Evolutionary conservation across 2,113 vertebrate genomes (phyloP).

Genomic region (Mirounga angustirostris): DNA sequence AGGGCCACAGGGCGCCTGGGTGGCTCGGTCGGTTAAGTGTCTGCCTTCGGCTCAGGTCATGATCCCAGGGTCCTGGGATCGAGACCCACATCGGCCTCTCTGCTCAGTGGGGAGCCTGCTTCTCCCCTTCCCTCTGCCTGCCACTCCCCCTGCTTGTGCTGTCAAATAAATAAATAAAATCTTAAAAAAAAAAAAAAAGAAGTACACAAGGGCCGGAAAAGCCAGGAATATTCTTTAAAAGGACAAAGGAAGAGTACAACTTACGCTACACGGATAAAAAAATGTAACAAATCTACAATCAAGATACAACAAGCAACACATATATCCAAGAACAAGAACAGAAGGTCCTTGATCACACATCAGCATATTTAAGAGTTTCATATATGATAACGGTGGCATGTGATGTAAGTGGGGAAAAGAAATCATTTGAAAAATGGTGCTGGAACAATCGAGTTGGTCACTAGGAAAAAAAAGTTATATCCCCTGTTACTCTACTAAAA

Average conservation of each 20-base stretch:
- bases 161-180: too few species aligned
- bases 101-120: too few species aligned
- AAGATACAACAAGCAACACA: neutral
- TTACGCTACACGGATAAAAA: neutral
- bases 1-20: neutral
- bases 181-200: too few species aligned
- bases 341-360: neutral
- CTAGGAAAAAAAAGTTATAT: constrained; percentile 39
- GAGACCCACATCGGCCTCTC: too few species aligned
- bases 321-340: neutral
- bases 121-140: too few species aligned
- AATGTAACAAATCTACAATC: neutral
- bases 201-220: neutral
- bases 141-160: too few species aligned
- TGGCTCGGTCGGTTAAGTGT: neutral
- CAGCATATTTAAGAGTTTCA: neutral
- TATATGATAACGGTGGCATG: neutral
- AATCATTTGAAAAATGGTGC: neutral
- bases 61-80: neutral
- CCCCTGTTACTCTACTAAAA: neutral
- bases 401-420: neutral
- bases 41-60: neutral
- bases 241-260: neutral
- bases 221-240: neutral
- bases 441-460: neutral